Percentiles rank a stretch among this genome's conserved stretches.
These are phyloP conservation scores for Parus major DNA, from an alignment of 2,113 vertebrate species.

Conservation along the genomic window DNA sequence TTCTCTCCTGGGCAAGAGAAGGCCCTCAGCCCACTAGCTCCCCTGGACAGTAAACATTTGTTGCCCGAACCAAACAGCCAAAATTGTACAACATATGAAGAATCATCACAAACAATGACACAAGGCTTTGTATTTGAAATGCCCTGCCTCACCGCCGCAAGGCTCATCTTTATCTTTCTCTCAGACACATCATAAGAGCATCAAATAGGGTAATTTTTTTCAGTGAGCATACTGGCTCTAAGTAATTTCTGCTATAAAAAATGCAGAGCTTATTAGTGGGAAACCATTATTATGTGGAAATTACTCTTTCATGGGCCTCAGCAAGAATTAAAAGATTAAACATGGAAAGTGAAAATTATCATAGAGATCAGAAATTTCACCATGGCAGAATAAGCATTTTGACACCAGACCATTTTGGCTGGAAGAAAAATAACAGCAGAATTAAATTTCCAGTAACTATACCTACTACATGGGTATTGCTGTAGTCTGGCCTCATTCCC, in stretches of 20 bases:
- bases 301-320: neutral
- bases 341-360: slow-evolving; percentile 14
- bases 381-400: neutral
- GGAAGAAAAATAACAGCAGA: neutral
- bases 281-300: slow-evolving; percentile 35
- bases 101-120: neutral
- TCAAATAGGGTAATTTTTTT: neutral
- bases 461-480: neutral
- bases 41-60: neutral
- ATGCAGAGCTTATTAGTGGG: neutral
- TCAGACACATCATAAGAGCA: neutral
- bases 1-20: neutral
- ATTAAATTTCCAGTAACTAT: neutral
- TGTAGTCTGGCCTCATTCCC: neutral
- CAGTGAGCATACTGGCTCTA: neutral
- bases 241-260: slow-evolving; percentile 10
- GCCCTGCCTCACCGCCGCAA: accelerated
- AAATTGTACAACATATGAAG: neutral
- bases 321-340: slow-evolving; percentile 38
- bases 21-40: neutral
- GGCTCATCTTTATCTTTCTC: neutral
- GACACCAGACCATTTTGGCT: neutral
- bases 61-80: neutral
- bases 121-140: neutral
- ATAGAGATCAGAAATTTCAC: neutral